These are phyloP conservation scores for Epistrophella euchroma DNA, from an alignment of 2,888 invertebrate genomes.

Conservation along the genomic window DNA sequence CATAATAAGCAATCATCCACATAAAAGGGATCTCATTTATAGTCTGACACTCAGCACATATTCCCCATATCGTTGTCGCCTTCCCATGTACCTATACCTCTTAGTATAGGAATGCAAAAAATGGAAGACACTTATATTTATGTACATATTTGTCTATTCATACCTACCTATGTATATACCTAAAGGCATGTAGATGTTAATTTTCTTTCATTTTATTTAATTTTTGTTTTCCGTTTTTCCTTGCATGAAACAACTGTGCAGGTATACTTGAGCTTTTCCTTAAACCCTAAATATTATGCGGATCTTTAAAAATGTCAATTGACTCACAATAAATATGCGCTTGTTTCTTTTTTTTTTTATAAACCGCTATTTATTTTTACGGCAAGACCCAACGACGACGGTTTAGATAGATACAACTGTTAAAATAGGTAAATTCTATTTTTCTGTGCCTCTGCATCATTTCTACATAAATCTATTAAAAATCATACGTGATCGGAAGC, in stretches of 20 bases:
- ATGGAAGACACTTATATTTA: conserved; percentile 62
- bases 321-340: conserved; percentile 44
- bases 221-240: conserved; percentile 29
- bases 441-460: background rate
- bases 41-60: conserved; percentile 64
- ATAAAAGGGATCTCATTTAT: conserved; percentile 70
- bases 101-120: conserved; percentile 52
- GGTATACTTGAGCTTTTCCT: conserved; percentile 12
- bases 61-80: conserved; percentile 20
- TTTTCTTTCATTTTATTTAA: conserved; percentile 8
- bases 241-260: background rate
- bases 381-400: background rate
- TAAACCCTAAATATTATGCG: conserved; percentile 33
- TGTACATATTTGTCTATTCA: background rate
- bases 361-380: background rate
- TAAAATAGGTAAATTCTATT: conserved; percentile 8
- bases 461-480: conserved; percentile 52
- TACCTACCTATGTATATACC: no score
- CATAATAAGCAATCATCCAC: conserved; percentile 73
- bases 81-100: background rate
- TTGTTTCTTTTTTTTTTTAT: background rate
- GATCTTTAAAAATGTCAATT: conserved; percentile 68
- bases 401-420: conserved; percentile 38
- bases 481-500: conserved; percentile 76
- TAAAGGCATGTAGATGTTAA: background rate